These are phyloP conservation scores for Tuberolachnus salignus DNA, from an alignment of 2,888 invertebrate species.

Conservation along the genomic window DNA sequence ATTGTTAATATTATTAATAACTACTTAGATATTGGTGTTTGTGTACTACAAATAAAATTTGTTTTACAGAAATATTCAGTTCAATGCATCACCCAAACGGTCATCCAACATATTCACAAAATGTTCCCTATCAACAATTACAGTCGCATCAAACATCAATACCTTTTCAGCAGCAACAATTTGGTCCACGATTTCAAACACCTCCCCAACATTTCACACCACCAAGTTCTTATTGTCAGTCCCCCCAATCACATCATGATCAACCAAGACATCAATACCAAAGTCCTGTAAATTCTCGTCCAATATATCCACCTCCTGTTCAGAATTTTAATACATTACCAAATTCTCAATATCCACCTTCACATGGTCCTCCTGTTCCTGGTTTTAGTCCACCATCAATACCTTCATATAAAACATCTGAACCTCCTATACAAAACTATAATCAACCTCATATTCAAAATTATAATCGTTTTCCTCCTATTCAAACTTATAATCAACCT, in stretches of 20 bases:
- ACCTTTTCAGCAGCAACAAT: conserved; percentile 44
- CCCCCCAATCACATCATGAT: not conserved
- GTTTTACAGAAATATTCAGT: conserved; percentile 15
- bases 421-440: not conserved
- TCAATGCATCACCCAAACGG: conserved; percentile 25
- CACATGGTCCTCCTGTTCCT: not conserved
- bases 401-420: not conserved
- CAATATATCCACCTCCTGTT: not conserved
- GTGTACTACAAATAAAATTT: too few relatives aligned
- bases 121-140: conserved; percentile 20
- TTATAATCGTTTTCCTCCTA: conserved; percentile 1
- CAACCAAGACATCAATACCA: not conserved
- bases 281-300: not conserved
- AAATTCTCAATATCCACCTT: conserved; percentile 33
- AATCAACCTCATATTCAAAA: conserved; percentile 9
- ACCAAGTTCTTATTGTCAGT: conserved; percentile 16
- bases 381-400: conserved; percentile 11
- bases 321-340: conserved; percentile 4
- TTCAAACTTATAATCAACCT: conserved; percentile 13
- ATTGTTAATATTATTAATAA: too few relatives aligned
- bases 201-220: conserved; percentile 26
- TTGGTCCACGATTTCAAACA: conserved; percentile 47
- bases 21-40: too few relatives aligned
- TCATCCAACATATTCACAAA: conserved; percentile 1
- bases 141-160: conserved; percentile 17